These are phyloP conservation scores for Pammene fasciana DNA, from an alignment of 2,888 invertebrate species.

Conservation along the genomic window DNA sequence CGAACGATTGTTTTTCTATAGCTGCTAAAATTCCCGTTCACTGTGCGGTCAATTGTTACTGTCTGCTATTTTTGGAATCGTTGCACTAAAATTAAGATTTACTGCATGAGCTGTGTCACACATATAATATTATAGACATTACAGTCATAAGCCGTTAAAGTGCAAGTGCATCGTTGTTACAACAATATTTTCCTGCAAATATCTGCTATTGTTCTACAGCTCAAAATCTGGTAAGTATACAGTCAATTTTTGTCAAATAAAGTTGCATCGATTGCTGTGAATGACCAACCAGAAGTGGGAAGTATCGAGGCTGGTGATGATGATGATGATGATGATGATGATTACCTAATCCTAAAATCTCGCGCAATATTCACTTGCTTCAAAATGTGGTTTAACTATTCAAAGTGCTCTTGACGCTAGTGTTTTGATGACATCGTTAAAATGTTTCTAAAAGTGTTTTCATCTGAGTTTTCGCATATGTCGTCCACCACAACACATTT, in stretches of 20 bases:
- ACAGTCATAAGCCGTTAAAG: too few species aligned
- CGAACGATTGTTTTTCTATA: background rate
- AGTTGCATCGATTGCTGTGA: too few species aligned
- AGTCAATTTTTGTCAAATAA: too few species aligned
- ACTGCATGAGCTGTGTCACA: background rate
- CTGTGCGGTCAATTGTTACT: background rate
- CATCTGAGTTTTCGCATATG: conserved; percentile 20
- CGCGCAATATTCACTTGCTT: background rate
- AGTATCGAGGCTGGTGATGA: too few species aligned
- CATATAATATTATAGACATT: too few species aligned
- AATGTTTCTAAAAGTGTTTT: conserved; percentile 18
- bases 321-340: too few species aligned
- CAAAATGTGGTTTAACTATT: background rate
- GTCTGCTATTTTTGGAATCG: background rate
- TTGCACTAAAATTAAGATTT: background rate
- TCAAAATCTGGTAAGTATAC: too few species aligned
- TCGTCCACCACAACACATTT: conserved; percentile 33
- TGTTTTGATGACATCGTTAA: conserved; percentile 14
- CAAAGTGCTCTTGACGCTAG: background rate
- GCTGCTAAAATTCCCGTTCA: background rate
- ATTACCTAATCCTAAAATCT: background rate
- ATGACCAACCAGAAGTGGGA: too few species aligned
- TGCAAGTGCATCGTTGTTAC: too few species aligned
- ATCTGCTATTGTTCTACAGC: too few species aligned
- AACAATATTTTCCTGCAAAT: too few species aligned